These are phyloP conservation scores for Pelmatolapia mariae DNA, from an alignment of 2,113 vertebrate genomes.

Conservation along the genomic window DNA sequence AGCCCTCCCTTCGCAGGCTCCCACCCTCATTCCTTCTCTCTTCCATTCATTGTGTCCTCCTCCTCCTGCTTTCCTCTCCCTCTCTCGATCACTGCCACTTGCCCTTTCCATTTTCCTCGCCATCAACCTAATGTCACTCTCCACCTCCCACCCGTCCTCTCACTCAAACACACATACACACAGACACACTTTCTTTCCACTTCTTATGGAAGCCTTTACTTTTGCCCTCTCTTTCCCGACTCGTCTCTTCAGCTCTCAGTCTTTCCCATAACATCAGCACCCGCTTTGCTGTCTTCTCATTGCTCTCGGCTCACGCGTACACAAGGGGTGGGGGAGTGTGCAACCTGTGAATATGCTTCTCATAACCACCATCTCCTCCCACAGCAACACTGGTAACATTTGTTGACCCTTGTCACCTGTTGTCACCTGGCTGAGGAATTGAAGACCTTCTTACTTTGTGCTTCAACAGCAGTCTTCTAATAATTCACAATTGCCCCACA, in stretches of 20 bases:
- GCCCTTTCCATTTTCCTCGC: slow-evolving; percentile 43
- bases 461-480: slow-evolving; percentile 6
- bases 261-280: slow-evolving; percentile 48
- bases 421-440: not conserved
- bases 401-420: not conserved
- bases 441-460: not conserved
- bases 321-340: not conserved
- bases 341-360: not conserved
- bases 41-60: slow-evolving; percentile 43
- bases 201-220: slow-evolving; percentile 50
- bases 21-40: slow-evolving; percentile 39
- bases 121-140: slow-evolving; percentile 19
- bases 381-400: not conserved
- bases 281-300: not conserved
- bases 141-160: not conserved
- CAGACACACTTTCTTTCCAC: slow-evolving; percentile 30
- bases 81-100: slow-evolving; percentile 11
- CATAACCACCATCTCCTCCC: not conserved
- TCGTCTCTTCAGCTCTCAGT: slow-evolving; percentile 19
- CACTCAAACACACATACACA: not conserved
- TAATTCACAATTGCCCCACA: slow-evolving; percentile 29
- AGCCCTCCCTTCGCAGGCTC: slow-evolving; percentile 18
- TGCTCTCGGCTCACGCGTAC: not conserved
- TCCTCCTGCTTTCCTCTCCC: slow-evolving; percentile 12
- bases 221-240: slow-evolving; percentile 2